A percentile compares a stretch with the other conserved stretches of the same genome.
Conservation (phyloP, 2,888 invertebrate species). For the Phaonia tiefii region DNA sequence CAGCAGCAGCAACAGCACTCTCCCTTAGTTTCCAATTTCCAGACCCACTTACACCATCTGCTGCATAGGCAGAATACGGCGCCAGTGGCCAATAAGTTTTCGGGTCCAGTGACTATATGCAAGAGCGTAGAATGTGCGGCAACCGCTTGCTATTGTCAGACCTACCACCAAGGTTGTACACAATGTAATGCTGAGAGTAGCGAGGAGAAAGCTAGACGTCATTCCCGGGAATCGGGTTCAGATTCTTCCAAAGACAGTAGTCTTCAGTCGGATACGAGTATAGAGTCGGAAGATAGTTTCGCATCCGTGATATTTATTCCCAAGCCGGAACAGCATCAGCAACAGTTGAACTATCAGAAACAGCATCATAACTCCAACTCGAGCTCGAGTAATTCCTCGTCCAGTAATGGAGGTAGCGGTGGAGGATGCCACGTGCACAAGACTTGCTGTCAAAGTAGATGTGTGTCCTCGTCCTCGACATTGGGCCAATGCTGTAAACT, state of each 20-base stretch:
- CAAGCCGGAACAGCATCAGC: slow-evolving; percentile 84
- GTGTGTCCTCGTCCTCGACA: slow-evolving; percentile 43
- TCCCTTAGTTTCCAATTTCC: slow-evolving; percentile 63
- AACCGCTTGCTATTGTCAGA: slow-evolving; percentile 74
- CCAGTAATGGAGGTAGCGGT: slow-evolving; percentile 74
- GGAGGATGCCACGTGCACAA: slow-evolving; percentile 56
- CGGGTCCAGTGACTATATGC: slow-evolving; percentile 76
- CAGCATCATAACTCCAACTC: slow-evolving; percentile 78
- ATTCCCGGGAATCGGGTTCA: slow-evolving; percentile 93
- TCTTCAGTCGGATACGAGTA: slow-evolving; percentile 95
- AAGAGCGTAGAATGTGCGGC: slow-evolving; percentile 77
- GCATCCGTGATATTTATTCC: slow-evolving; percentile 96
- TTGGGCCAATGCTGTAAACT: slow-evolving; percentile 65
- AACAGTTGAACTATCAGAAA: slow-evolving; percentile 77
- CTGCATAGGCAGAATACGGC: slow-evolving; percentile 69
- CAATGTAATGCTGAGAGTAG: slow-evolving; percentile 74
- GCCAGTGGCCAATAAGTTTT: slow-evolving; percentile 67
- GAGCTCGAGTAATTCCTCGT: slow-evolving; percentile 78
- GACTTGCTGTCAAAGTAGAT: slow-evolving; percentile 63
- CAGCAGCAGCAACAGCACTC: slow-evolving; percentile 71
- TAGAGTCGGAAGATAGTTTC: slow-evolving; percentile 96
- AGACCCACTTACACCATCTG: slow-evolving; percentile 67
- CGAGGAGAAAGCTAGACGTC: slow-evolving; percentile 84
- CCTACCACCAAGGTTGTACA: slow-evolving; percentile 73
- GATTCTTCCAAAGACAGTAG: slow-evolving; percentile 94